phyloP scores from a whole-genome alignment of 2,113 vertebrate genomes.

The Ptilonorhynchus violaceus region DNA sequence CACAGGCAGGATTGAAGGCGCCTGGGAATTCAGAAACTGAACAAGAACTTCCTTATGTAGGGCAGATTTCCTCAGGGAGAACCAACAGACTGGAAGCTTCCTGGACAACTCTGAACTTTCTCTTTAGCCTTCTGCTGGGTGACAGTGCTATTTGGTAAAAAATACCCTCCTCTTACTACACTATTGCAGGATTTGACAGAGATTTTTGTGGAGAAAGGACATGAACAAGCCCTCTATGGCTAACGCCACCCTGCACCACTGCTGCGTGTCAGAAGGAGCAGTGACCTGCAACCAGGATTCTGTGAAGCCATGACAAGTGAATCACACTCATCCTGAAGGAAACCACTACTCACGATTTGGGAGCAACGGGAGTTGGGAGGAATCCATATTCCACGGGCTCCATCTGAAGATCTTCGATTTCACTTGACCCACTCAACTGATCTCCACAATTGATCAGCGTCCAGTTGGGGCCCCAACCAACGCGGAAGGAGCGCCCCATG shows the following conservation, averaged over 20 bases:
- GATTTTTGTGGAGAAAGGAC: neutral
- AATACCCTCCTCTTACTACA: accelerated
- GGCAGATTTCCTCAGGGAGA: neutral
- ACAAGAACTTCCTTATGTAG: neutral
- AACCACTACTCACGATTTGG: conserved; percentile 78
- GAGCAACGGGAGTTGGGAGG: conserved; percentile 76
- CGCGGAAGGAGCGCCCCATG: conserved; percentile 86
- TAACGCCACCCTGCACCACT: neutral
- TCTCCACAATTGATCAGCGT: conserved; percentile 82
- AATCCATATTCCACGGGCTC: conserved; percentile 77
- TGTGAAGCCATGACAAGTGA: accelerated
- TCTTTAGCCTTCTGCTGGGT: neutral
- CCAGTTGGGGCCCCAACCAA: conserved; percentile 94
- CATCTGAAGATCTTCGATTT: neutral
- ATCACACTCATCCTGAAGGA: accelerated
- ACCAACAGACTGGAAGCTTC: neutral
- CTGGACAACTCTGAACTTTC: neutral
- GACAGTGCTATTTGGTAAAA: neutral
- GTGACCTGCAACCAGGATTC: accelerated
- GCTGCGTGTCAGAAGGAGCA: accelerated
- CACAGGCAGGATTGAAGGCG: neutral
- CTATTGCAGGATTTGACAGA: neutral
- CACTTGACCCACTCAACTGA: conserved; percentile 20
- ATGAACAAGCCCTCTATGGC: neutral
- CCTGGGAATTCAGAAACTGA: neutral